Evolutionary conservation across 2,113 vertebrate species (phyloP).

Genomic region (Brachyhypopomus gauderio): DNA sequence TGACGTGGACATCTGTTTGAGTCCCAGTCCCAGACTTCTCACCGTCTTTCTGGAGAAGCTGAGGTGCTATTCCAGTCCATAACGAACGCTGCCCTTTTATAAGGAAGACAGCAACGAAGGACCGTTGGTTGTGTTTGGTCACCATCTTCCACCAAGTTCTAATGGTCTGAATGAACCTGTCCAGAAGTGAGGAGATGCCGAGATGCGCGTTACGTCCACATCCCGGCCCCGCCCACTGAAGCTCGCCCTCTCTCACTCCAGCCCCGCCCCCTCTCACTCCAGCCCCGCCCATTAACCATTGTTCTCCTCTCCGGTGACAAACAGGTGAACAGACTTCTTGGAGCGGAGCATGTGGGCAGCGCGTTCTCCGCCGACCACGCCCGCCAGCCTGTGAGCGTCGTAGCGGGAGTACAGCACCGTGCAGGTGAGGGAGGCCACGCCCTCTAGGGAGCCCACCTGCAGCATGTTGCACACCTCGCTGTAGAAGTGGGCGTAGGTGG

Average conservation of each 20-base stretch:
- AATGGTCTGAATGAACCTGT: too few species aligned
- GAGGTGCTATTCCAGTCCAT: too few species aligned
- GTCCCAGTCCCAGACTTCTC: too few species aligned
- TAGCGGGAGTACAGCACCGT: constrained; percentile 90
- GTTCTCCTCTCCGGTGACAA: constrained; percentile 87
- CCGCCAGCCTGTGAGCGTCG: constrained; percentile 85
- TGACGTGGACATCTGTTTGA: too few species aligned
- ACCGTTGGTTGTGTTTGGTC: too few species aligned
- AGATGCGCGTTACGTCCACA: too few species aligned
- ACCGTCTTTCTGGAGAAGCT: too few species aligned
- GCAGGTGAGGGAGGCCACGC: constrained; percentile 85
- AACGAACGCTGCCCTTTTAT: too few species aligned
- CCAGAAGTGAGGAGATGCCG: too few species aligned
- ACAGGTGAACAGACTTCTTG: constrained; percentile 88
- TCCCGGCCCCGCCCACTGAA: not conserved
- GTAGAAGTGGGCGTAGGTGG: constrained; percentile 93
- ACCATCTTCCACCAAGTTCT: too few species aligned
- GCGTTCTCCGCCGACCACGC: constrained; percentile 84
- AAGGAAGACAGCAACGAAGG: too few species aligned
- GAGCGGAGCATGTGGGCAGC: constrained; percentile 95
- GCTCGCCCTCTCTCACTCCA: not conserved
- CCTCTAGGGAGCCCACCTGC: constrained; percentile 69
- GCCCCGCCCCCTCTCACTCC: too few species aligned
- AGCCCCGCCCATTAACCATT: constrained; percentile 60
- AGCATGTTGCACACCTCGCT: constrained; percentile 96